Base-by-base conservation (phyloP, 2,888 invertebrate species). In the Parnassius orleans region DNA sequence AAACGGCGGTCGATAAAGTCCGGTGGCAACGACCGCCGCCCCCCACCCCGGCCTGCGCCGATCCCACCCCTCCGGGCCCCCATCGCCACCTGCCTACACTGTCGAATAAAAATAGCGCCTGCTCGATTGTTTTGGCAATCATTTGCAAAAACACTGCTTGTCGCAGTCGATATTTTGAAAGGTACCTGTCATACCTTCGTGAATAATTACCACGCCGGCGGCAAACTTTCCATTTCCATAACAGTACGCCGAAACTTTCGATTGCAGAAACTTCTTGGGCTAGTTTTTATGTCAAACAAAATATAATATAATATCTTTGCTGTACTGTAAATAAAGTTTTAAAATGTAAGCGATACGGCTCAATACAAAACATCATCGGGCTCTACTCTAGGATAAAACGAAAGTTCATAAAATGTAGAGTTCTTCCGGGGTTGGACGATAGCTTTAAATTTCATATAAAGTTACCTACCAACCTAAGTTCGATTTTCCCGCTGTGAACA, bases 61-160 rank as follows among this genome's bases (percentile, higher is more conserved):
- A 14, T 0, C 9, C 10, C 15, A 5, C 3, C 48, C 33, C 33
- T 33, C 33, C 7, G 33, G 33, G 33, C 33, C 33, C 33, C 33
- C 33, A 33, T 33, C 33, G 5, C 33, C 33, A 33, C 48, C 48
- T 47, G 47, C 47, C n/a, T n/a, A n/a, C n/a, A 47, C 47, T n/a
- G 47, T n/a, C 47, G 9, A 12, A 47, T 47, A 47, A 12, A 47
- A 47, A n/a, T 47, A 47, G 47, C 47, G 47, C 47, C 47, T 47
- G n/a, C 47, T 12, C n/a, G n/a, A 47, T 47, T n/a, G n/a, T n/a
- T 14, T 47, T 47, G n/a, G 47, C 47, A 47, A 47, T 47, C n/a
- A n/a, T 47, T 9, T 14, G 47, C 47, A n/a, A 0, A n/a, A 9
- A 7, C 47, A 47, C 47, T 47, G 11, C 11, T 11, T 43, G 43